These are phyloP conservation scores for Yponomeuta sedellus DNA, from an alignment of 2,888 invertebrate genomes.

Conservation along the genomic window DNA sequence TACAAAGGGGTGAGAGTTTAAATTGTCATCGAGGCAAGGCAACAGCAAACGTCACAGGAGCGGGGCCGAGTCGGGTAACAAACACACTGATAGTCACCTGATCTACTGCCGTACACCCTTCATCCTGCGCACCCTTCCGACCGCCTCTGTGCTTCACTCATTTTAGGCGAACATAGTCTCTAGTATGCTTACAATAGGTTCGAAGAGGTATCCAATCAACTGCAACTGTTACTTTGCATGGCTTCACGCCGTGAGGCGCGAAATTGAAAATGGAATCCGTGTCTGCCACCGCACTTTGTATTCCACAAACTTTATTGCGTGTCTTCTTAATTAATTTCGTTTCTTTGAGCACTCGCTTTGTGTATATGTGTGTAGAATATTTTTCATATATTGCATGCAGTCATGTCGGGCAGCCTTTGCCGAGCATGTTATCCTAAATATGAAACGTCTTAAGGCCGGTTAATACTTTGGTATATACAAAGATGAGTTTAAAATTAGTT, in stretches of 20 bases:
- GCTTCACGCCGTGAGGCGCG: conserved; percentile 20
- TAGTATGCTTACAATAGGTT: neutral
- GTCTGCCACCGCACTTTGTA: conserved; percentile 42
- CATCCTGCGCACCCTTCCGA: neutral
- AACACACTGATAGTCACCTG: conserved; percentile 35
- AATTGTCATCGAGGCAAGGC: conserved; percentile 32
- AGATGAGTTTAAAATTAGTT: too few species aligned
- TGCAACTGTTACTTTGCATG: neutral
- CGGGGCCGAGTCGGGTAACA: conserved; percentile 16
- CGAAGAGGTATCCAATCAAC: neutral
- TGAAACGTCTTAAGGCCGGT: conserved; percentile 22
- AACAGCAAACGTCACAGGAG: conserved; percentile 17
- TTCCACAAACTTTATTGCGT: conserved; percentile 50
- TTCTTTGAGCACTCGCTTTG: conserved; percentile 32
- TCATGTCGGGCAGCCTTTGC: neutral
- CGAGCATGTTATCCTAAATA: neutral
- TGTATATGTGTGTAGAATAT: neutral
- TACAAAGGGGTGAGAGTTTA: conserved; percentile 34
- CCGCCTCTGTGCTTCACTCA: neutral
- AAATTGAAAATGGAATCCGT: conserved; percentile 31
- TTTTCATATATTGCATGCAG: neutral
- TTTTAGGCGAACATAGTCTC: neutral
- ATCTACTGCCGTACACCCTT: conserved; percentile 22
- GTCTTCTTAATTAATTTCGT: conserved; percentile 50
- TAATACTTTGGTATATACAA: too few species aligned